These are phyloP conservation scores for Drosophila prolongata DNA, from an alignment of 2,888 invertebrate species.

Conservation along the genomic window DNA sequence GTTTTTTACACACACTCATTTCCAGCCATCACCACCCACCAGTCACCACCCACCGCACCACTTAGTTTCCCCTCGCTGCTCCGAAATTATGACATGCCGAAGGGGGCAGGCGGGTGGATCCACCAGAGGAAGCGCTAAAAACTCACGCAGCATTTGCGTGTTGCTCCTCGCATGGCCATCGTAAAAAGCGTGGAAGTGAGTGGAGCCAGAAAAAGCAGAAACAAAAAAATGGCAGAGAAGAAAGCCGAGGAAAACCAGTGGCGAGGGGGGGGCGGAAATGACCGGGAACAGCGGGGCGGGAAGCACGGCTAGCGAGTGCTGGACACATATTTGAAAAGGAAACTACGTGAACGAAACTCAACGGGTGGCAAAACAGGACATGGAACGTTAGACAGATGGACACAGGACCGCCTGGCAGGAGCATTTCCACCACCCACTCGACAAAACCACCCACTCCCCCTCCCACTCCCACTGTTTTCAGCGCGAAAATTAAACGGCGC, in stretches of 20 bases:
- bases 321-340: constrained; percentile 77
- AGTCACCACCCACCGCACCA: constrained; percentile 16
- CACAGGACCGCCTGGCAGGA: constrained; percentile 15
- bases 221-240: constrained; percentile 15
- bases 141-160: constrained; percentile 76
- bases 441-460: constrained; percentile 10
- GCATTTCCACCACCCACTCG: not conserved
- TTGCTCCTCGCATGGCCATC: constrained; percentile 51
- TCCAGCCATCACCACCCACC: constrained; percentile 10
- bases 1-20: constrained; percentile 51
- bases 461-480: constrained; percentile 37
- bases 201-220: constrained; percentile 26
- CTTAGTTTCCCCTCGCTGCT: constrained; percentile 36
- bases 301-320: constrained; percentile 58
- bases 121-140: constrained; percentile 38
- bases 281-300: not conserved
- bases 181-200: constrained; percentile 47
- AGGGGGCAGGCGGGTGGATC: constrained; percentile 4
- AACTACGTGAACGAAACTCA: constrained; percentile 71
- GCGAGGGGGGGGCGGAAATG: no score
- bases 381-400: constrained; percentile 45
- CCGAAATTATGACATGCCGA: constrained; percentile 73
- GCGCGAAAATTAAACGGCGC: constrained; percentile 76
- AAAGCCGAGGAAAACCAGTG: not conserved
- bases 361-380: constrained; percentile 58